Evolutionary conservation across 1,140 invertebrate genomes (phyloP).

Genomic region (Mesaphorura yosii): DNA sequence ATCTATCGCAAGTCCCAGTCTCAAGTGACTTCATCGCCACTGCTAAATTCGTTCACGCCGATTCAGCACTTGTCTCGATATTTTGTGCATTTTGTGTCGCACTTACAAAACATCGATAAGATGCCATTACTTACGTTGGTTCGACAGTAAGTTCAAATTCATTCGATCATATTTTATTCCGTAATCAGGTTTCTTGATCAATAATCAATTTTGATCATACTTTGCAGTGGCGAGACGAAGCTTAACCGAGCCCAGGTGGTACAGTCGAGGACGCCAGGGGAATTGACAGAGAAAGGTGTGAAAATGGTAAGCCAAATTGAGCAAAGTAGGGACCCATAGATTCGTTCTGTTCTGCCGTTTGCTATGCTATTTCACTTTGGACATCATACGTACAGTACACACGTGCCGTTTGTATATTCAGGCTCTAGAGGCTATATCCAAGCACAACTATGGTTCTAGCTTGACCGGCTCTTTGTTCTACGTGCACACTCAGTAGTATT

Average conservation of each 20-base stretch:
- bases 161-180: background rate
- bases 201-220: background rate
- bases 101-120: too few relatives aligned
- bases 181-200: background rate
- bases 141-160: conserved; percentile 17
- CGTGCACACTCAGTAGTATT: too few relatives aligned
- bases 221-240: conserved; percentile 23
- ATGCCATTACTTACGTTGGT: conserved; percentile 18
- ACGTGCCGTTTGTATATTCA: background rate
- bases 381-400: background rate
- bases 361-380: conserved; percentile 7
- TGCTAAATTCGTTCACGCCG: too few relatives aligned
- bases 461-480: too few relatives aligned
- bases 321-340: too few relatives aligned
- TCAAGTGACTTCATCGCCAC: too few relatives aligned
- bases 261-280: conserved; percentile 20
- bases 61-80: too few relatives aligned
- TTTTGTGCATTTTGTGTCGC: too few relatives aligned
- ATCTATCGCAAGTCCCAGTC: too few relatives aligned
- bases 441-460: too few relatives aligned
- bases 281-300: conserved; percentile 15
- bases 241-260: conserved; percentile 22
- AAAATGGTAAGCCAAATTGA: conserved; percentile 17
- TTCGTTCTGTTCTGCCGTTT: too few relatives aligned
- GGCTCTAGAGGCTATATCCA: too few relatives aligned